Evolutionary conservation across 2,888 invertebrate genomes (phyloP).

Genomic region (Iphiclides podalirius): DNA sequence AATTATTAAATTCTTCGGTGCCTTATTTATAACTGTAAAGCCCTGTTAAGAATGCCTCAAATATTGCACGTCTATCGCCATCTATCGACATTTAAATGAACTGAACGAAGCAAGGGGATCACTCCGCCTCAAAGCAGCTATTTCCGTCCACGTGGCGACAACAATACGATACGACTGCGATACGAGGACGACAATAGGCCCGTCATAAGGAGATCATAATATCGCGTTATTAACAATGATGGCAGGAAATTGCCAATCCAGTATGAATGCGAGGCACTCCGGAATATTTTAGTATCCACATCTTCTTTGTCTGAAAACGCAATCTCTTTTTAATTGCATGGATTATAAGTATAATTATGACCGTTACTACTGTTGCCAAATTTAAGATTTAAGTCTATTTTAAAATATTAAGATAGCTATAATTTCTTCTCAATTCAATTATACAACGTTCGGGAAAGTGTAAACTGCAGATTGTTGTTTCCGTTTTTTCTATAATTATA

Average conservation of each 20-base stretch:
- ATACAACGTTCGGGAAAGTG: too few species aligned
- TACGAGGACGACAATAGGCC: slow-evolving; percentile 49
- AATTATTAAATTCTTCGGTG: too few species aligned
- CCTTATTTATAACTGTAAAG: too few species aligned
- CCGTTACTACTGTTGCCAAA: too few species aligned
- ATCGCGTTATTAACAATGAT: slow-evolving; percentile 57
- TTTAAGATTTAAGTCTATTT: too few species aligned
- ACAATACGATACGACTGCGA: slow-evolving; percentile 54
- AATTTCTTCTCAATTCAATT: too few species aligned
- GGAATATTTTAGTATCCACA: slow-evolving; percentile 8
- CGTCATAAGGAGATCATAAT: slow-evolving; percentile 64
- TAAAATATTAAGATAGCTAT: too few species aligned
- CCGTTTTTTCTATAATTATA: not conserved
- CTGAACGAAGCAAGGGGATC: slow-evolving; percentile 14
- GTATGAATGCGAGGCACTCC: slow-evolving; percentile 18
- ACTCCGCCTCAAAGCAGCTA: slow-evolving; percentile 50
- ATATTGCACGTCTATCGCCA: slow-evolving; percentile 45
- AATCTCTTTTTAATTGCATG: not conserved
- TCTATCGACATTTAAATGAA: slow-evolving; percentile 40
- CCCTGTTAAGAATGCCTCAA: too few species aligned
- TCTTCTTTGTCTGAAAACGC: not conserved
- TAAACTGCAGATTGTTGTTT: too few species aligned
- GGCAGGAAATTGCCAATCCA: slow-evolving; percentile 70
- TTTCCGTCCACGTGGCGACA: slow-evolving; percentile 71
- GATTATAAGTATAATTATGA: too few species aligned